Conservation (phyloP, 2,113 vertebrate genomes). For the Myodes glareolus region DNA sequence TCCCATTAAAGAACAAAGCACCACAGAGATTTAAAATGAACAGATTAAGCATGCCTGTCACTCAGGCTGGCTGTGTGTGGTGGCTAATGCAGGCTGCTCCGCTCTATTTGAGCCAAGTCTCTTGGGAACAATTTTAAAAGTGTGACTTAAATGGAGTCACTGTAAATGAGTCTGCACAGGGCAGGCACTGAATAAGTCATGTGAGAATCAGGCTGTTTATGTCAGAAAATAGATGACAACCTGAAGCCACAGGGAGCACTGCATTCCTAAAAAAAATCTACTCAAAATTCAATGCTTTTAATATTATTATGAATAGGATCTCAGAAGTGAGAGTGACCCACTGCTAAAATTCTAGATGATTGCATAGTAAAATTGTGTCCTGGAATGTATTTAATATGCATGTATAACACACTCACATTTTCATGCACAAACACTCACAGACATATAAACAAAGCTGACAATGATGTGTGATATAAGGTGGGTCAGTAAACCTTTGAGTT, state of each 20-base stretch:
- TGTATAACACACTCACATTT: neutral
- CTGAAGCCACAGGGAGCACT: neutral
- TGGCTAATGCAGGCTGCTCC: neutral
- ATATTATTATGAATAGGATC: neutral
- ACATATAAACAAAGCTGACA: neutral
- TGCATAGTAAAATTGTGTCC: neutral
- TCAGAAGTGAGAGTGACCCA: neutral
- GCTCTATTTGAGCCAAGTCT: slow-evolving; percentile 50
- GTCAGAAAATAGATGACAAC: slow-evolving; percentile 65
- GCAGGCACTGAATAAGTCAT: neutral
- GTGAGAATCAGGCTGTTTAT: slow-evolving; percentile 40
- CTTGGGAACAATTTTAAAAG: slow-evolving; percentile 64
- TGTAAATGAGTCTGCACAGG: slow-evolving; percentile 59
- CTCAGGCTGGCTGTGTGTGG: neutral
- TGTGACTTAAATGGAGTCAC: slow-evolving; percentile 66
- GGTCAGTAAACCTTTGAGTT: neutral
- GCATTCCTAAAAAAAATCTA: neutral
- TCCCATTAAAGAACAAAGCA: slow-evolving; percentile 35
- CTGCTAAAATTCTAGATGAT: neutral
- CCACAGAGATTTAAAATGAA: slow-evolving; percentile 10
- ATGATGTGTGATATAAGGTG: neutral
- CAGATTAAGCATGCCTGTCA: slow-evolving; percentile 64
- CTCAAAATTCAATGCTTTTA: neutral
- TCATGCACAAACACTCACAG: neutral
- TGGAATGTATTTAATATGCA: neutral